A percentile compares a stretch with the other conserved stretches of the same genome.
phyloP scores from a whole-genome alignment of 2,113 vertebrate species.

The Heliornis fulica region DNA sequence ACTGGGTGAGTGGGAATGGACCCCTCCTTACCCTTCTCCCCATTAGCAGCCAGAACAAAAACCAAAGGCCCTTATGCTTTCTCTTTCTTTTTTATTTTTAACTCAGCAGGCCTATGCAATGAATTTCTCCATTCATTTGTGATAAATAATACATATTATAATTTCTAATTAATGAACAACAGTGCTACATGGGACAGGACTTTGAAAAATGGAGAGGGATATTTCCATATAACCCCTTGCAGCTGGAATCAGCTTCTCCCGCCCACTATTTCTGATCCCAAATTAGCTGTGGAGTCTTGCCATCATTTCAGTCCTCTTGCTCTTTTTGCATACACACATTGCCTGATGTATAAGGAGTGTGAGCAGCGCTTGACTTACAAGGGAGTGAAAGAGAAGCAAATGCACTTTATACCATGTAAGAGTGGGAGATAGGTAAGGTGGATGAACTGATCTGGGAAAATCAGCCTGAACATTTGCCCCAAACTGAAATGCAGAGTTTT shows the following conservation, averaged over 20 bases:
- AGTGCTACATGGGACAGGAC: background rate
- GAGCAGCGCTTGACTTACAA: background rate
- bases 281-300: constrained; percentile 49
- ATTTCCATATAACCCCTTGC: constrained; percentile 60
- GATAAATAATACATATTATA: background rate
- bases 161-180: constrained; percentile 21
- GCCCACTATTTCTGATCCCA: constrained; percentile 1
- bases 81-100: background rate
- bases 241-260: constrained; percentile 45
- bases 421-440: background rate
- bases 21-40: background rate
- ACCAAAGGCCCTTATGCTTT: background rate
- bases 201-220: background rate
- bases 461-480: constrained; percentile 39
- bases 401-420: background rate
- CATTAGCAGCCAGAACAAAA: background rate
- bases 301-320: constrained; percentile 26
- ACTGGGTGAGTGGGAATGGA: background rate
- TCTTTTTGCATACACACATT: background rate
- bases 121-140: constrained; percentile 13
- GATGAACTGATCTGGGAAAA: background rate
- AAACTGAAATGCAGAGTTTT: constrained; percentile 38
- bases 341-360: background rate
- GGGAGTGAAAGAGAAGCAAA: background rate
- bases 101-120: background rate